Conservation (phyloP, 2,888 invertebrate genomes). For the Temnothorax rugatulus region DNA sequence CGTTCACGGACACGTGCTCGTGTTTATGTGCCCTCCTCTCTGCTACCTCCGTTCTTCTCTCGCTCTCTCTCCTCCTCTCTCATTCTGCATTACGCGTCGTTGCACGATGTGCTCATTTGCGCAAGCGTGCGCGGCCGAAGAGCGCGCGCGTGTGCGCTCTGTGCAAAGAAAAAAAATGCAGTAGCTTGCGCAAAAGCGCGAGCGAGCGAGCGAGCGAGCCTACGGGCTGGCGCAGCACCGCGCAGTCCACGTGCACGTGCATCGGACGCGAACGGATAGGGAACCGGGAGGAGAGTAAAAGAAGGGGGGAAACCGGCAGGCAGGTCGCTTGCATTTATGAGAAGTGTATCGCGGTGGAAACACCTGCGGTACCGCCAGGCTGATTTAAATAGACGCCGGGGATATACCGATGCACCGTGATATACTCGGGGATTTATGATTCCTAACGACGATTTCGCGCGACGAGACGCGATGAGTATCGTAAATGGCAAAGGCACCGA, state of each 20-base stretch:
- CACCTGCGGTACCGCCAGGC: slow-evolving; percentile 44
- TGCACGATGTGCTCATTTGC: slow-evolving; percentile 45
- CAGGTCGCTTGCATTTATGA: slow-evolving; percentile 46
- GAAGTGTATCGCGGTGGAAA: slow-evolving; percentile 51
- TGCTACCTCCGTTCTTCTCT: background rate
- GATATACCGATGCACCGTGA: slow-evolving; percentile 23
- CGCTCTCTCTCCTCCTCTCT: background rate
- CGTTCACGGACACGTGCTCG: slow-evolving; percentile 53
- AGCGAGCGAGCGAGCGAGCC: slow-evolving; percentile 19
- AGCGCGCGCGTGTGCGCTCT: slow-evolving; percentile 17
- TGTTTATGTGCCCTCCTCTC: slow-evolving; percentile 42
- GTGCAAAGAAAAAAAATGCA: slow-evolving; percentile 33
- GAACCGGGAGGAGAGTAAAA: background rate
- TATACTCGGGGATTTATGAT: slow-evolving; percentile 22
- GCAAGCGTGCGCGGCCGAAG: slow-evolving; percentile 27
- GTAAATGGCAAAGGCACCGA: no score
- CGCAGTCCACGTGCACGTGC: slow-evolving; percentile 35
- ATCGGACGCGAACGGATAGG: slow-evolving; percentile 20
- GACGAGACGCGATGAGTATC: background rate
- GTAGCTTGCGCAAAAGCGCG: slow-evolving; percentile 41
- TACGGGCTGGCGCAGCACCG: background rate
- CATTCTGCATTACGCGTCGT: slow-evolving; percentile 36
- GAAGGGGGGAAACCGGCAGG: background rate
- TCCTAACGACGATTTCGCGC: background rate
- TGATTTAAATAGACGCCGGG: slow-evolving; percentile 42